A percentile compares a stretch with the other conserved stretches of the same genome.
Conservation (phyloP, 2,888 invertebrate genomes). For the Agonum fuliginosum region DNA sequence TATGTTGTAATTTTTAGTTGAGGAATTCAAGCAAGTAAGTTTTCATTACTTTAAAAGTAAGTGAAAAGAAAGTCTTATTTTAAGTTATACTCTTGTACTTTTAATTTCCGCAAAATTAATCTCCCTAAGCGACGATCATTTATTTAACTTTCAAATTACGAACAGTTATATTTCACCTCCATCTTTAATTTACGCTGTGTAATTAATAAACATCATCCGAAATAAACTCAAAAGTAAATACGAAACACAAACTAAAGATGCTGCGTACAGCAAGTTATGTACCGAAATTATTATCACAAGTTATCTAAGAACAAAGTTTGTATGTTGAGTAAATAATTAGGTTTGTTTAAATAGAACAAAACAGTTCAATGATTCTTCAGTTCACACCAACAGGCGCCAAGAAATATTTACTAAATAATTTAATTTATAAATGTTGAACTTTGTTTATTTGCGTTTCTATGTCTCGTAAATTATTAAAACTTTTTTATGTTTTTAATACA, state of each 20-base stretch:
- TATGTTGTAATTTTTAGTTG: too few species aligned
- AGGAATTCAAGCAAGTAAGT: too few species aligned
- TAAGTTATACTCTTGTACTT: neutral
- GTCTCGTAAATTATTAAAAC: neutral
- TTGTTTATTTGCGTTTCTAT: neutral
- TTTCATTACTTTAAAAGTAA: too few species aligned
- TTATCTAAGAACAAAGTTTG: conserved; percentile 27
- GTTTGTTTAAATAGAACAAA: conserved; percentile 7
- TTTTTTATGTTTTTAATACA: conserved; percentile 1
- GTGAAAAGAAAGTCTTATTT: too few species aligned
- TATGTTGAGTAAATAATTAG: conserved; percentile 22
- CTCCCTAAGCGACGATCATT: neutral
- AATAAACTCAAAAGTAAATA: conserved; percentile 3
- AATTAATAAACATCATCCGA: conserved; percentile 21
- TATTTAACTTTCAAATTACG: conserved; percentile 19
- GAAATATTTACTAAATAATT: neutral
- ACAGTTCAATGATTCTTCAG: too few species aligned
- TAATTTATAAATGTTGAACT: neutral
- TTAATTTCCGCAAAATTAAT: neutral
- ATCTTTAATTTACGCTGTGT: neutral
- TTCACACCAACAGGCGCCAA: neutral
- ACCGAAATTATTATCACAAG: neutral
- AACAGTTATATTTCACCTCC: neutral
- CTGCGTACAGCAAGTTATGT: neutral
- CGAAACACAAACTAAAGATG: neutral